These are phyloP conservation scores for Threskiornis aethiopicus DNA, from an alignment of 2,797 vertebrate genomes.

Conservation along the genomic window DNA sequence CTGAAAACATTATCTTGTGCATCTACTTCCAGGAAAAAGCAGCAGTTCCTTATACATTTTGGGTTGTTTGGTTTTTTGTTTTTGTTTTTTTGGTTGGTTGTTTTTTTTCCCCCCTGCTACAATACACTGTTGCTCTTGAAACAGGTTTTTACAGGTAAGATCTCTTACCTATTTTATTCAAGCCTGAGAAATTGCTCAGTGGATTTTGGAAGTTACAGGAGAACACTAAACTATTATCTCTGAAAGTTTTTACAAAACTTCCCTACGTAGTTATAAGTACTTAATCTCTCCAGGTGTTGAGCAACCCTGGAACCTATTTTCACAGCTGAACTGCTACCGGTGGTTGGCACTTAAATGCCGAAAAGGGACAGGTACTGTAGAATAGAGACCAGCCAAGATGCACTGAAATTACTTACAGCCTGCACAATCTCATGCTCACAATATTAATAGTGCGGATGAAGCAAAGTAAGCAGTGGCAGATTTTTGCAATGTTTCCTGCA, in stretches of 20 bases:
- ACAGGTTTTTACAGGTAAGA: neutral
- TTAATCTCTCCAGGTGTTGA: neutral
- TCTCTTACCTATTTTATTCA: neutral
- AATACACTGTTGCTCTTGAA: neutral
- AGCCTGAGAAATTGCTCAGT: neutral
- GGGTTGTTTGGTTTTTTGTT: no score
- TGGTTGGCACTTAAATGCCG: neutral
- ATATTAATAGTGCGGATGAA: neutral
- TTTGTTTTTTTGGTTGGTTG: no score
- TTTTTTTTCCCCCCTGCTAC: accelerated
- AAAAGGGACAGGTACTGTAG: neutral
- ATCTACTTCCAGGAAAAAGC: neutral
- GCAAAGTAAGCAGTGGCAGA: neutral
- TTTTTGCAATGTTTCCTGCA: neutral
- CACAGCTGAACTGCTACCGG: neutral
- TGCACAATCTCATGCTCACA: neutral
- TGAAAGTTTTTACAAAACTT: neutral
- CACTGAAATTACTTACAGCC: neutral
- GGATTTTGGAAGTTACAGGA: neutral
- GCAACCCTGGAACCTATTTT: neutral
- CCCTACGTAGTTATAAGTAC: neutral
- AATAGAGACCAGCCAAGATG: neutral
- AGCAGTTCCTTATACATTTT: neutral
- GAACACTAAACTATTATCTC: neutral
- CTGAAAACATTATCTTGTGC: neutral